Evolutionary conservation across 1,140 invertebrate species (phyloP), one percentile per base, ranked within the genome.

Genomic region (Pseudomyrmex gracilis): DNA sequence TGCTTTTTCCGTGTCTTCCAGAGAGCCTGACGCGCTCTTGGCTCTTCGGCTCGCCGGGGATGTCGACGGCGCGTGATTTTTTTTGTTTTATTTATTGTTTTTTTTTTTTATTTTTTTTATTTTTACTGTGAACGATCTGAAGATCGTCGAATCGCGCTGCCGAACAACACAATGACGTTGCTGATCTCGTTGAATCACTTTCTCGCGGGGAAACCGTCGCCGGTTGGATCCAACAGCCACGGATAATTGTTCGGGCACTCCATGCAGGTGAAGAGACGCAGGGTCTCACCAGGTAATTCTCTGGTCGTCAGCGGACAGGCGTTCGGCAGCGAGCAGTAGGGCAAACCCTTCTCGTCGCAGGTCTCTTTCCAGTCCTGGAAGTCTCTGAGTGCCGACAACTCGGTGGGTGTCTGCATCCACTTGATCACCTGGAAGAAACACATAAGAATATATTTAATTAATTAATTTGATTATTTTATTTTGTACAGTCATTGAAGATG

Each of bases 401-500:
- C 98, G 3, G 98, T 98, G 55, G 98, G 98, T 85, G 97, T 98
- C 94, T 99, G 98, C 98, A 99, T 99, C 98, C 98, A 99, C 94
- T 99, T 98, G 90, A 99, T 98, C 9, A 99, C 98, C 95, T 97
- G 87, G 15, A 9, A 22, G 10, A 15, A 57, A 12, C 2, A 57
- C 2, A 64, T 74, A 12, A 45, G 45, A 45, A 24, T 7, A 22
- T 17, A 24, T n/a, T 34, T 0, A 34, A 34, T 34, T 0, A 5
- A 7, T 34, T 7, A 34, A 34, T 5, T 7, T 34, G 34, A 0
- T 34, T 7, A 34, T 34, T 34, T 34, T 34, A 34, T 34, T 34
- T 34, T 34, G 7, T 34, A 7, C 34, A 34, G 5, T 34, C 34
- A 34, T 34, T 34, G 34, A 34, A 34, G 34, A 34, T 34, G 34